Evolutionary conservation across 2,797 vertebrate genomes (phyloP), one percentile per base, ranked within the genome.

Genomic region (Syngnathus acus): DNA sequence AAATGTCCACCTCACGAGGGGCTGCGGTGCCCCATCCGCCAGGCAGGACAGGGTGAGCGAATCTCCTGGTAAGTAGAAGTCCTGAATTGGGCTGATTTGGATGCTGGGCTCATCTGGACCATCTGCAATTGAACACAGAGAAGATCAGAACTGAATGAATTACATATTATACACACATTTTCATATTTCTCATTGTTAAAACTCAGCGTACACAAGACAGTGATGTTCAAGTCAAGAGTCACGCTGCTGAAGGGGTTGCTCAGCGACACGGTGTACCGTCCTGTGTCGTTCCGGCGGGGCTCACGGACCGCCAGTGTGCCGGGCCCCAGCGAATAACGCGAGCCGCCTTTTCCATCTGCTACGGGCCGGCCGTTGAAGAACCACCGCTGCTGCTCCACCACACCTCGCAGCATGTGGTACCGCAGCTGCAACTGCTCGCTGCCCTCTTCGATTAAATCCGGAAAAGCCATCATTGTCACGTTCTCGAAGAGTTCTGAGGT

Each of bases 71-170:
- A 80, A 51, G 39, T 89, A 87, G 75, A 86, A 81, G 5, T 67
- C 51, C 75, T 75, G 71, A 66, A 66, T 65, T 14, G 90, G 89
- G 51, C 0, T 70, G 68, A 68, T 78, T 42, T 72, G 65, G 4
- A 92, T 65, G 8, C 53, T 37, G 0, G 89, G 88, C 13, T 84
- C 74, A 54, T 94, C 92, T 0, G 94, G 93, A 71, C 94, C 94
- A 65, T 93, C 94, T 95, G 32, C 38, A 64, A 58, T 32, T 63
- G n/a, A 73, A 13, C 65, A 70, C 32, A 77, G 11, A 43, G 16
- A 42, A 53, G 3, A 58, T 1, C 4, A 61, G 8, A 19, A 63
- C 6, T 9, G 38, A 38, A 59, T 47, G 17, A 0, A 14, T 9
- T 14, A 9, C 9, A 47, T 14, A 47, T 16, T 6, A 47, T 16